These are phyloP conservation scores for Lepas anatifera DNA, from an alignment of 2,888 invertebrate genomes.

Conservation along the genomic window DNA sequence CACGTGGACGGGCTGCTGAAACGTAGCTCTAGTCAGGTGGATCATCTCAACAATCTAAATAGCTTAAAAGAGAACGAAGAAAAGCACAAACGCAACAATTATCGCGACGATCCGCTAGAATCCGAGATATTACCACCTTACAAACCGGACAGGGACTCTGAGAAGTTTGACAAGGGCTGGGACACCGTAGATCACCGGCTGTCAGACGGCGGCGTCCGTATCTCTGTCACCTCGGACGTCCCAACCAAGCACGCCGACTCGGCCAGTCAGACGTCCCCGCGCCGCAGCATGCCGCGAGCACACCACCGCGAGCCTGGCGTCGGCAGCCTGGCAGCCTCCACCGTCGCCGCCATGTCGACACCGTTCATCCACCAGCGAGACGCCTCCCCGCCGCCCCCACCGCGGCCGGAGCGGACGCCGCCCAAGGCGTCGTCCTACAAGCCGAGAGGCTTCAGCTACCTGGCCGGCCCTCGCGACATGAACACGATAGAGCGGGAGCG, in stretches of 20 bases:
- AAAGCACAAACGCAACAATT: background rate
- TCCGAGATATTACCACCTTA: too few relatives aligned
- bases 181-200: too few relatives aligned
- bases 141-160: too few relatives aligned
- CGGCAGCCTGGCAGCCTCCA: background rate
- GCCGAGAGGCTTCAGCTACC: background rate
- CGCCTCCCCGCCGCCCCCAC: background rate
- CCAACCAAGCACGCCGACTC: background rate
- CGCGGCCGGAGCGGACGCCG: background rate
- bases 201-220: too few relatives aligned
- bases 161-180: too few relatives aligned
- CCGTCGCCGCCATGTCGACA: background rate
- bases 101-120: background rate
- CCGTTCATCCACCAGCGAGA: too few relatives aligned
- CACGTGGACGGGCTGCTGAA: background rate
- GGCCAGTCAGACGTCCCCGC: background rate
- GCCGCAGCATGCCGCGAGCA: too few relatives aligned
- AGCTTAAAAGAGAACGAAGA: background rate
- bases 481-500: background rate
- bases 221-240: background rate
- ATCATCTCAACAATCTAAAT: constrained; percentile 3
- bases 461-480: background rate
- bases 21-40: constrained; percentile 6
- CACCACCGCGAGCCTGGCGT: too few relatives aligned
- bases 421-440: background rate